Conservation (phyloP, 2,113 vertebrate species). For the human (Homo sapiens) region GRCh38 chr6:163860001-163860500, state of each 20-base stretch:
- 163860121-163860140: conserved; percentile 64
- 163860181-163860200: conserved; percentile 27
- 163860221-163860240: not conserved
- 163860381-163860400: not conserved
- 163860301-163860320: not conserved
- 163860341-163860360: not conserved
- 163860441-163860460: not conserved
- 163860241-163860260: rapidly evolving
- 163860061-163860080: conserved; percentile 71
- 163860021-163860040: conserved; percentile 60
- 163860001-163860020: conserved; percentile 58
- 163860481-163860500: not conserved
- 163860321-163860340: not conserved
- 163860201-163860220: not conserved
- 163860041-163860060: conserved; percentile 69
- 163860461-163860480: not conserved
- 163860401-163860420: not conserved
- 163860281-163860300: rapidly evolving
- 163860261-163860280: rapidly evolving
- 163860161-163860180: conserved; percentile 66
- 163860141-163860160: conserved; percentile 74
- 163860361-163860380: not conserved
- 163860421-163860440: not conserved
- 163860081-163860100: conserved; percentile 74
- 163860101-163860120: conserved; percentile 70